A percentile compares a stretch with the other conserved stretches of the same genome.
Conservation (phyloP, 2,113 vertebrate genomes). For the Garra rufa region DNA sequence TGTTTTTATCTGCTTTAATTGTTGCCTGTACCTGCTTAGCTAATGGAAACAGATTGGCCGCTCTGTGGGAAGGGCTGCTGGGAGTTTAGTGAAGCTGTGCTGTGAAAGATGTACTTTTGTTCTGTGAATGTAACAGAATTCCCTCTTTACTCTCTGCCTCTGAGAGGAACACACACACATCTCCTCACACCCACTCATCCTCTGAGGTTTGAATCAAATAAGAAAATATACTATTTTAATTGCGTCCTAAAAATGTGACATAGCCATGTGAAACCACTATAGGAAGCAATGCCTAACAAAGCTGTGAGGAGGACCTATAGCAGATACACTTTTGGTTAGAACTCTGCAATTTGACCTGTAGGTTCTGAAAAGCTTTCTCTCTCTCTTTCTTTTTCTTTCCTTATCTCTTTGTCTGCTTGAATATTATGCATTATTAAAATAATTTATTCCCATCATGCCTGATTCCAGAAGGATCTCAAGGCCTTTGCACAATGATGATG, state of each 20-base stretch:
- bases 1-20: constrained; percentile 48
- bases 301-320: neutral
- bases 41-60: constrained; percentile 44
- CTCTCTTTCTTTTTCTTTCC: neutral
- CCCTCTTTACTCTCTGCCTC: constrained; percentile 18
- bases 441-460: neutral
- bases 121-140: constrained; percentile 1
- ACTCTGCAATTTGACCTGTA: neutral
- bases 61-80: constrained; percentile 28
- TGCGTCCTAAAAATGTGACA: neutral
- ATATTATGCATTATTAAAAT: neutral
- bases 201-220: neutral
- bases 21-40: constrained; percentile 40
- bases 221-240: neutral
- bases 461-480: neutral
- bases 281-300: neutral
- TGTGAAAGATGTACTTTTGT: constrained; percentile 14
- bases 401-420: neutral
- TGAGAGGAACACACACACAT: constrained; percentile 2
- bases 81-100: constrained; percentile 12
- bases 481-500: neutral
- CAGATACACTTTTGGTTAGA: neutral
- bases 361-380: neutral
- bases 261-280: neutral
- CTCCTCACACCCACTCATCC: neutral